Evolutionary conservation across 1,140 invertebrate species (phyloP), one percentile per base, ranked within the genome.

Genomic region (Tetragnatha versicolor): DNA sequence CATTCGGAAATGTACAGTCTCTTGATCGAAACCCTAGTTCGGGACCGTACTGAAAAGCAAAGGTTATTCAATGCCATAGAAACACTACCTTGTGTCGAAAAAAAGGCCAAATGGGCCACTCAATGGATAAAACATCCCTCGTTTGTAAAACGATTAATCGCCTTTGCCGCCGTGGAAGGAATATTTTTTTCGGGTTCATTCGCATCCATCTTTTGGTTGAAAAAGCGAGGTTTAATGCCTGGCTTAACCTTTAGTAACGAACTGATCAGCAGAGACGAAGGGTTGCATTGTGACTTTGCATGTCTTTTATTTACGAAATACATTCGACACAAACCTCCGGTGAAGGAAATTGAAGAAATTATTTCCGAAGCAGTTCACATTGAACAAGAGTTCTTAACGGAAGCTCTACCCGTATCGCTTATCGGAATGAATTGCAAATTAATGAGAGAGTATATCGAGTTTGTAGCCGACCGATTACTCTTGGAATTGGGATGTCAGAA

Each of bases 171-270:
- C n/a, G n/a, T n/a, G n/a, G n/a, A n/a, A n/a, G n/a, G n/a, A n/a
- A n/a, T n/a, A n/a, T n/a, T n/a, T n/a, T n/a, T n/a, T n/a, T n/a
- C 98, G 85, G 98, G 98, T 25, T 98, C 95, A 84, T 99, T 99
- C 88, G 98, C 98, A n/a, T 90, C 97, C 0, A 99, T 99, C 78
- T 99, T 99, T 85, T 99, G 98, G 98, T 85, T 99, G 7, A 99
- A 99, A 85, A 99, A 99, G 84, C 88, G 97, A 75, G 97, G 97
- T 7, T 88, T 98, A 0, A 99, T 99, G 97, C 97, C 98, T 37
- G 98, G 98, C 14, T 87, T 99, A 14, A 98, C 97, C 0, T 99
- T 99, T 86, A 98, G 95, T 82, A 99, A 99, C 88, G 98, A 99
- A 87, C 88, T 99, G 0, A 99, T 99, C 83, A 98, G 96, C 22